phyloP scores from a whole-genome alignment of 2,888 invertebrate species.

The Pseudococcus jackbeardsleyi region DNA sequence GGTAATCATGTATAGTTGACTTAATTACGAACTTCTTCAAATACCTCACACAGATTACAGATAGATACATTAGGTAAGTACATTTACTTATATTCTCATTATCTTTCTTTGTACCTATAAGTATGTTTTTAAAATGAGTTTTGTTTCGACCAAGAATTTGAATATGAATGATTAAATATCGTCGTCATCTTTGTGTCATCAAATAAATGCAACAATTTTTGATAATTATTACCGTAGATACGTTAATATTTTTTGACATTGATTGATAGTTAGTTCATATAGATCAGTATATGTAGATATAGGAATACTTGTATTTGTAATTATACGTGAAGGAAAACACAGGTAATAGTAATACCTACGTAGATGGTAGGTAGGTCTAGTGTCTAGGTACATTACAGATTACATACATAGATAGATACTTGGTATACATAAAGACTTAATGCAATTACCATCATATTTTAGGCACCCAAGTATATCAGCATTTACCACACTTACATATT shows the following conservation, averaged over 20 bases:
- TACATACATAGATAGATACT: no score
- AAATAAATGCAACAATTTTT: conserved; percentile 30
- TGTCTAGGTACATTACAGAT: no score
- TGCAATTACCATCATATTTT: no score
- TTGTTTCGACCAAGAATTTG: background rate
- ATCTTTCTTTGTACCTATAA: background rate
- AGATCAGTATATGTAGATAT: background rate
- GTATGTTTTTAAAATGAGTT: background rate
- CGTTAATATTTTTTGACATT: conserved; percentile 50
- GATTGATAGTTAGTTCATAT: conserved; percentile 20
- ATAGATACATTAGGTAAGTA: background rate
- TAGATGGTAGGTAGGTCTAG: no score
- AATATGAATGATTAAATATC: conserved; percentile 54
- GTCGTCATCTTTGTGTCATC: conserved; percentile 34
- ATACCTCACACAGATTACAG: background rate
- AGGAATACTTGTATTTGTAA: background rate
- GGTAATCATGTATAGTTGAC: background rate
- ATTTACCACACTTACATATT: no score
- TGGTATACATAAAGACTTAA: no score
- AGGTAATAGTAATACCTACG: no score
- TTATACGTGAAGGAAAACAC: no score
- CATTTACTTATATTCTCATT: background rate
- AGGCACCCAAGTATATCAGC: no score
- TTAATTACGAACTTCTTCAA: conserved; percentile 47
- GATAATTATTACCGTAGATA: background rate